These are phyloP conservation scores for Poliocrania exsul DNA, from an alignment of 2,797 vertebrate genomes.

Conservation along the genomic window DNA sequence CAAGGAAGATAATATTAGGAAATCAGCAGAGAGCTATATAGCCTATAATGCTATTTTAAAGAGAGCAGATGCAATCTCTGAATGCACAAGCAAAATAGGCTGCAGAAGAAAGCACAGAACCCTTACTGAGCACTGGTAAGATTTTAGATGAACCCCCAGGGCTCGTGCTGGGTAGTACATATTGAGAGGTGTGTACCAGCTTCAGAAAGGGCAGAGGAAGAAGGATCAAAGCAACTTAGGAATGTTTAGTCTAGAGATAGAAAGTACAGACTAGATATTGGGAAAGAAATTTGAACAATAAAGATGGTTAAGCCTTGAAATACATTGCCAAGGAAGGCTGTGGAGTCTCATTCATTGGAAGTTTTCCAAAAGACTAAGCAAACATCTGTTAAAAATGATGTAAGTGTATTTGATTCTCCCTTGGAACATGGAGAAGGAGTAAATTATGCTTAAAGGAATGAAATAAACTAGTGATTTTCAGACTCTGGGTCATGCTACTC, in stretches of 20 bases:
- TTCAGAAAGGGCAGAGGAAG: background rate
- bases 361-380: slow-evolving; percentile 30
- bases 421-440: background rate
- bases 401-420: slow-evolving; percentile 18
- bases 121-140: background rate
- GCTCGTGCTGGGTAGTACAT: background rate
- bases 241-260: slow-evolving; percentile 13
- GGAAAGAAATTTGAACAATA: slow-evolving; percentile 4
- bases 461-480: slow-evolving; percentile 30
- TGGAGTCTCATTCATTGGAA: slow-evolving; percentile 3
- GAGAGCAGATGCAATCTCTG: background rate
- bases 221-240: background rate
- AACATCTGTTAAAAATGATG: slow-evolving; percentile 55
- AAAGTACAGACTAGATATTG: slow-evolving; percentile 9
- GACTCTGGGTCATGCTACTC: background rate
- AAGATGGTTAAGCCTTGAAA: slow-evolving; percentile 11
- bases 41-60: background rate
- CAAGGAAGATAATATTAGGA: background rate
- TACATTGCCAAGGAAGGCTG: slow-evolving; percentile 43
- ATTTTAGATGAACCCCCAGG: background rate
- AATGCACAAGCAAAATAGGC: background rate
- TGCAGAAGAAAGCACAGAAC: background rate
- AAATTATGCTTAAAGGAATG: slow-evolving; percentile 23
- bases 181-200: background rate
- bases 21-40: background rate